Conservation (phyloP, 2,888 invertebrate genomes). For the Tiphia femorata region DNA sequence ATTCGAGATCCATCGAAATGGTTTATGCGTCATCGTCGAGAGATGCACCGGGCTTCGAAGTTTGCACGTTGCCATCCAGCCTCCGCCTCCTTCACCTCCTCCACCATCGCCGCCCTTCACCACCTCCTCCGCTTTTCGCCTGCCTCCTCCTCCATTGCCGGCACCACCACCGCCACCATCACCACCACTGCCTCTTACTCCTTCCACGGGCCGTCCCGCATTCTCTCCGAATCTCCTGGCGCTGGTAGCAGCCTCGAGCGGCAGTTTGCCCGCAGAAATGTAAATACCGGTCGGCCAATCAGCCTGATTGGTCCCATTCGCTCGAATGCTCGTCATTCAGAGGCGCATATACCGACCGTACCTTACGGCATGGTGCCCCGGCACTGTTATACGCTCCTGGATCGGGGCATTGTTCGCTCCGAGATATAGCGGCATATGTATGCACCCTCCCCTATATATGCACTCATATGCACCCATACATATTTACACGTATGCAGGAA, state of each 20-base stretch:
- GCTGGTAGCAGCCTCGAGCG: slow-evolving; percentile 26
- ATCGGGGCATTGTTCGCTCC: slow-evolving; percentile 49
- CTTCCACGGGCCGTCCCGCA: slow-evolving; percentile 15
- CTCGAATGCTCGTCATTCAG: slow-evolving; percentile 64
- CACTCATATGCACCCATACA: neutral
- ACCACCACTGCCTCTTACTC: neutral
- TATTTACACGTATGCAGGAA: slow-evolving; percentile 9
- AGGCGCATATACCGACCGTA: slow-evolving; percentile 37
- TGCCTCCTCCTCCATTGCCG: neutral
- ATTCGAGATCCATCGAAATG: slow-evolving; percentile 8
- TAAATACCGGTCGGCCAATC: slow-evolving; percentile 67
- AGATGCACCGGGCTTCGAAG: slow-evolving; percentile 3
- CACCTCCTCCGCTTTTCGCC: neutral
- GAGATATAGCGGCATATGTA: too few relatives aligned
- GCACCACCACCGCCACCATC: neutral
- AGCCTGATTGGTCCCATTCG: slow-evolving; percentile 68
- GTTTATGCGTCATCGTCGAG: slow-evolving; percentile 15
- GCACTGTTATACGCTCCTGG: slow-evolving; percentile 42
- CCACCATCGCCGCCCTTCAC: neutral
- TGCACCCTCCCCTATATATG: neutral
- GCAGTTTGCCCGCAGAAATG: slow-evolving; percentile 59
- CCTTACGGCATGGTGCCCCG: slow-evolving; percentile 40
- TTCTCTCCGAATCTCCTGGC: slow-evolving; percentile 38
- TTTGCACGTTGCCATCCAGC: neutral
- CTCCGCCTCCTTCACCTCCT: neutral